Conservation (phyloP, 2,113 vertebrate species). For the Pygoscelis adeliae region DNA sequence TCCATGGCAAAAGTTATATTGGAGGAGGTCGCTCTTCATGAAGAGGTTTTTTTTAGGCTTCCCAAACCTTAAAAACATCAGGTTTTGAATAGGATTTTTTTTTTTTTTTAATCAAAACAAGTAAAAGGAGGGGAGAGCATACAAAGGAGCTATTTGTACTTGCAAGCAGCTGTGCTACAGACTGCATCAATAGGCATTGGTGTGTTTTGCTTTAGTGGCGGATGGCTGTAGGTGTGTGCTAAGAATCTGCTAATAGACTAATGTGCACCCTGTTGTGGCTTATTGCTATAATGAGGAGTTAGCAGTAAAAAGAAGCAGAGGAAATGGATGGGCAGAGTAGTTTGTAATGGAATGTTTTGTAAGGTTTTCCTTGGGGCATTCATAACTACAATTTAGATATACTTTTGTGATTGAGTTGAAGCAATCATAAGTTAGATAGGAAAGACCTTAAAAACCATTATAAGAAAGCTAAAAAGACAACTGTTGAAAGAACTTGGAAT, state of each 20-base stretch:
- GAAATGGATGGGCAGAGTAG: conserved; percentile 41
- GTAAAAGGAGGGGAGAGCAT: background rate
- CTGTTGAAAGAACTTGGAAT: background rate
- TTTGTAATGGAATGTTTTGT: background rate
- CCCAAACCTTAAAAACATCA: background rate
- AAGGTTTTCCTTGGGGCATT: background rate
- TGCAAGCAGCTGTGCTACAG: conserved; percentile 11
- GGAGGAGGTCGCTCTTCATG: background rate
- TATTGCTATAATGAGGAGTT: conserved; percentile 22
- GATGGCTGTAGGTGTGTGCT: conserved; percentile 9
- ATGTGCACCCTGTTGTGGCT: conserved; percentile 5
- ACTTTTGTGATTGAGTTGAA: background rate
- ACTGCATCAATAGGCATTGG: background rate
- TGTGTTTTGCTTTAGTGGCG: background rate
- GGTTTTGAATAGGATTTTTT: background rate
- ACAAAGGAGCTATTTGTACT: conserved; percentile 47
- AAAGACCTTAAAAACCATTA: background rate
- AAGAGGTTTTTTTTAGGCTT: background rate
- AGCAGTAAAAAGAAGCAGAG: background rate
- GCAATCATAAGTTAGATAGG: background rate
- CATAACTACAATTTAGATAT: background rate
- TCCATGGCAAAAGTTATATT: background rate
- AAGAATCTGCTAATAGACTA: conserved; percentile 17
- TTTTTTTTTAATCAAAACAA: background rate
- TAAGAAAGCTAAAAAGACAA: background rate